Conservation (phyloP, 1,140 invertebrate genomes). For the Eumeta japonica region DNA sequence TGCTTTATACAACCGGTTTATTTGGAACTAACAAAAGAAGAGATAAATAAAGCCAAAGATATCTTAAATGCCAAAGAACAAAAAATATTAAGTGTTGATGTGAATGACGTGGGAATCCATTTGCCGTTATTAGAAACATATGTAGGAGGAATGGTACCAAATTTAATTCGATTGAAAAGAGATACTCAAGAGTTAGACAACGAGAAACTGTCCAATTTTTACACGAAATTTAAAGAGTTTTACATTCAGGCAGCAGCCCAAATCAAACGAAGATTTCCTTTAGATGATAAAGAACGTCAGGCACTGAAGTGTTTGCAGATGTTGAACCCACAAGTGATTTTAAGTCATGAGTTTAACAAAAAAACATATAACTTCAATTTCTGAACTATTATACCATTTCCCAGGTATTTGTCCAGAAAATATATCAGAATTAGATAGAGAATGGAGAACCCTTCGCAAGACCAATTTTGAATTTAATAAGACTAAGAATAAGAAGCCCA, state of each 20-base stretch:
- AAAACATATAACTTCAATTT: constrained; percentile 9
- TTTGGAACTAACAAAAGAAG: constrained; percentile 14
- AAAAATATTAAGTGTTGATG: constrained; percentile 15
- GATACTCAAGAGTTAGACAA: too few relatives aligned
- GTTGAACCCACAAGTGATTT: constrained; percentile 10
- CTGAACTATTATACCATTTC: constrained; percentile 11
- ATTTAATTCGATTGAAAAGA: too few relatives aligned
- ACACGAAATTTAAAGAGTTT: constrained; percentile 9
- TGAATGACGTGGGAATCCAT: too few relatives aligned
- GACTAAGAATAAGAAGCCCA: too few relatives aligned
- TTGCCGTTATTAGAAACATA: constrained; percentile 12
- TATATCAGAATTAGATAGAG: constrained; percentile 13
- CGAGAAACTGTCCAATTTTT: too few relatives aligned
- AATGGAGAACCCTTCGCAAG: constrained; percentile 11
- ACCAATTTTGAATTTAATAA: too few relatives aligned
- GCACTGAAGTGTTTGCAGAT: constrained; percentile 13
- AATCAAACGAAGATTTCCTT: constrained; percentile 14
- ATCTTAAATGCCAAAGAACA: constrained; percentile 4
- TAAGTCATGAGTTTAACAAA: constrained; percentile 4
- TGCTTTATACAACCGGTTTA: too few relatives aligned
- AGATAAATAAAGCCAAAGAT: constrained; percentile 11
- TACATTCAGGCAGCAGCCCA: constrained; percentile 12
- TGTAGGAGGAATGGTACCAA: constrained; percentile 10
- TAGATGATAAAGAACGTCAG: constrained; percentile 15
- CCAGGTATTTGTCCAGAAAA: constrained; percentile 12